These are phyloP conservation scores for Heliornis fulica DNA, from an alignment of 2,113 vertebrate species.

Conservation along the genomic window DNA sequence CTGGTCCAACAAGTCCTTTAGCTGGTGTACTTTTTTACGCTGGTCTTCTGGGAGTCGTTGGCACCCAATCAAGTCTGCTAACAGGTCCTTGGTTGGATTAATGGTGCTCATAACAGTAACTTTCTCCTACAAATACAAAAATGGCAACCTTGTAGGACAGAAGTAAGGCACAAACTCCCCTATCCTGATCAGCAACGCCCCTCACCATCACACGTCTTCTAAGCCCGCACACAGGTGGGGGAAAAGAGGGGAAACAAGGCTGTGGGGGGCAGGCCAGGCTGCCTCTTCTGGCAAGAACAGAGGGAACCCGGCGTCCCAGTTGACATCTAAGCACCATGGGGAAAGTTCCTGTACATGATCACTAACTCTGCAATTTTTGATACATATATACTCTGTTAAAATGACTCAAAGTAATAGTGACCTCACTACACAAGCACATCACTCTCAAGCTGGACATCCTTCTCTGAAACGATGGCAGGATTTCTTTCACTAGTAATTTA, in stretches of 20 bases:
- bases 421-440: not conserved
- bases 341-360: not conserved
- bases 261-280: not conserved
- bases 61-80: conserved; percentile 93
- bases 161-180: not conserved
- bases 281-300: not conserved
- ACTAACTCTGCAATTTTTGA: not conserved
- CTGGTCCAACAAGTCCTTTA: conserved; percentile 97
- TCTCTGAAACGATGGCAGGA: not conserved
- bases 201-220: accelerated
- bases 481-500: not conserved
- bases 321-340: accelerated
- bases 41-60: conserved; percentile 98
- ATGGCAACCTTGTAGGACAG: conserved; percentile 37
- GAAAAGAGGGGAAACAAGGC: not conserved
- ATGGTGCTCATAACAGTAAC: conserved; percentile 99
- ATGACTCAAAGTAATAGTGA: not conserved
- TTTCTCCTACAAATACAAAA: conserved; percentile 88
- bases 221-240: not conserved
- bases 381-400: accelerated
- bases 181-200: not conserved
- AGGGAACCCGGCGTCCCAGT: not conserved
- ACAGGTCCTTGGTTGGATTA: conserved; percentile 98
- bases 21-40: conserved; percentile 98
- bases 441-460: not conserved